Conservation (phyloP, 2,797 vertebrate species). For the Neosilurus hyrtlii region DNA sequence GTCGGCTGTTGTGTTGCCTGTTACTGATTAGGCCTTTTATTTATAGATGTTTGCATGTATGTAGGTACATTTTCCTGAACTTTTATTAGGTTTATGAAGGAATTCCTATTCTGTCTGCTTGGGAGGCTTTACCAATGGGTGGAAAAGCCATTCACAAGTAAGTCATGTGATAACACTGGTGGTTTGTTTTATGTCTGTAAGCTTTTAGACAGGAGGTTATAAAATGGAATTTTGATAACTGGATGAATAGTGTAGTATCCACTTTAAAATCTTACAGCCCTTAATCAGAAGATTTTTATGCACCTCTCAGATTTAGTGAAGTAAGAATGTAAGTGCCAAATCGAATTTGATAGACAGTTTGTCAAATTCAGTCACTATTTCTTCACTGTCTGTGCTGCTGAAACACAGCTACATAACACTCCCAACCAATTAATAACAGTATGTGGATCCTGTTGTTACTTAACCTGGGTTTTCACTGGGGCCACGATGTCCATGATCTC, state of each 20-base stretch:
- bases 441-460: no score
- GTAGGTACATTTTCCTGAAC: constrained; percentile 64
- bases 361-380: no score
- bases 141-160: constrained; percentile 96
- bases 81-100: constrained; percentile 87
- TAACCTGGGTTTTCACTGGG: no score
- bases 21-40: neutral
- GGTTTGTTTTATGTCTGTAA: neutral
- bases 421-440: no score
- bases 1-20: neutral
- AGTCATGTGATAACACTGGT: constrained; percentile 60
- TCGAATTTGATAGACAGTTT: no score
- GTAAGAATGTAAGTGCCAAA: constrained; percentile 7
- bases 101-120: constrained; percentile 89
- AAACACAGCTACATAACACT: no score
- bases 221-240: neutral
- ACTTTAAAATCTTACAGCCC: neutral
- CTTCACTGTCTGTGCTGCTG: no score
- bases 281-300: neutral
- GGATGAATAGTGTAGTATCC: neutral
- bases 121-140: constrained; percentile 93
- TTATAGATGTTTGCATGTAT: neutral
- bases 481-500: no score
- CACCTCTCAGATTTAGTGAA: neutral
- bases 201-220: neutral